Conservation (phyloP, 2,113 vertebrate genomes). For the Mesoclemmys tuberculata region DNA sequence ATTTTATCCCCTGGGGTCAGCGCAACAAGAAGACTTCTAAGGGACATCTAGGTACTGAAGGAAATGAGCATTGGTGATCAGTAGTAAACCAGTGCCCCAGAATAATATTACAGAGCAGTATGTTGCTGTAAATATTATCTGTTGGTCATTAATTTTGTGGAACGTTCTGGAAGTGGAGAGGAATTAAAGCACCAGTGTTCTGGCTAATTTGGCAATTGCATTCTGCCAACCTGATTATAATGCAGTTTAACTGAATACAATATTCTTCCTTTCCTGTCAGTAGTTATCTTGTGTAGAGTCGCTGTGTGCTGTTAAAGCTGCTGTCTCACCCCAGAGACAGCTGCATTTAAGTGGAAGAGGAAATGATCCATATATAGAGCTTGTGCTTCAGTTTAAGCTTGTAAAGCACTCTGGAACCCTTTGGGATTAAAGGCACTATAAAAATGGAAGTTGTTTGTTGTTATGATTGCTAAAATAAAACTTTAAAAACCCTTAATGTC, state of each 20-base stretch:
- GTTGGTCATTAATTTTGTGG: background rate
- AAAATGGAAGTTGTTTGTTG: background rate
- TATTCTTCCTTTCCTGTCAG: fast-evolving
- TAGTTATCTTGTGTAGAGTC: background rate
- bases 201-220: background rate
- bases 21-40: background rate
- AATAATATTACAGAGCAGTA: background rate
- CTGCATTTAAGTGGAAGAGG: fast-evolving
- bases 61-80: background rate
- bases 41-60: background rate
- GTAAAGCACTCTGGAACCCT: background rate
- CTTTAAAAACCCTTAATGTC: background rate
- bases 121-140: background rate
- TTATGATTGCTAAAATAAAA: background rate
- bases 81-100: background rate
- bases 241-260: background rate
- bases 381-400: background rate
- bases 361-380: fast-evolving
- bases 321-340: background rate
- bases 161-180: background rate
- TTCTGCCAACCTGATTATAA: fast-evolving
- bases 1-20: background rate
- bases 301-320: fast-evolving
- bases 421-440: conserved; percentile 1
- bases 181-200: fast-evolving